Base-by-base conservation (phyloP, 2,113 vertebrate genomes). In the Neodontobutis hainanensis region DNA sequence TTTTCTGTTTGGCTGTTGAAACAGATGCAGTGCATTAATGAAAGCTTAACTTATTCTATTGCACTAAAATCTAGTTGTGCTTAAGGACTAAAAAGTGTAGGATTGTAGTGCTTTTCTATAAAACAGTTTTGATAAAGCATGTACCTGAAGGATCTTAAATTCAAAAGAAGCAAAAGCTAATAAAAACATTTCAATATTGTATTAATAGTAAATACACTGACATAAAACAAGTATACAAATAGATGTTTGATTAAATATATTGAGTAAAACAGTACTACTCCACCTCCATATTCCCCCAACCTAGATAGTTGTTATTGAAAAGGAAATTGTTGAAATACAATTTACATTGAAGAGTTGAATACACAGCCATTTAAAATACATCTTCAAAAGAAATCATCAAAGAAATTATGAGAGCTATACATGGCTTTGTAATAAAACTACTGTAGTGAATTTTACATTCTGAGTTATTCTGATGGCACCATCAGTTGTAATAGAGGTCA, bases 11-110 rank as follows among this genome's bases (percentile, higher is more conserved):
- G 32, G 7, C 27, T 65, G 60, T 32, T 68, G 46, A 62, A 42
- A 27, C 52, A 16, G 51, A 56, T 35, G 62, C 12, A 35, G 45
- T 47, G 57, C 57, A 36, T 47, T 48, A 70, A 68, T 63, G 14
- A 52, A 50, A 58, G 49, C 8, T 16, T 1, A 6, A 16, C n/a
- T 19, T 46, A 45, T 52, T 47, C 64, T 46, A 14, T 32, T 15
- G n/a, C 47, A 47, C 2, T 42, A 11, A 4, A 8, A 9, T 43
- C 10, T 32, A 48, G 7, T 61, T n/a, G 10, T 12, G 4, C 35
- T 55, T 32, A 19, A 61, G 19, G 52, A 61, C 11, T 58, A 8
- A 40, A 58, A 11, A 15, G 16, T 43, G 11, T 10, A 19, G 19
- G 56, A 27, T 58, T 58, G 15, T 58, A n/a, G 56, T 58, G 16